Evolutionary conservation across 1,140 invertebrate genomes (phyloP).

Genomic region (Nylanderia fulva): DNA sequence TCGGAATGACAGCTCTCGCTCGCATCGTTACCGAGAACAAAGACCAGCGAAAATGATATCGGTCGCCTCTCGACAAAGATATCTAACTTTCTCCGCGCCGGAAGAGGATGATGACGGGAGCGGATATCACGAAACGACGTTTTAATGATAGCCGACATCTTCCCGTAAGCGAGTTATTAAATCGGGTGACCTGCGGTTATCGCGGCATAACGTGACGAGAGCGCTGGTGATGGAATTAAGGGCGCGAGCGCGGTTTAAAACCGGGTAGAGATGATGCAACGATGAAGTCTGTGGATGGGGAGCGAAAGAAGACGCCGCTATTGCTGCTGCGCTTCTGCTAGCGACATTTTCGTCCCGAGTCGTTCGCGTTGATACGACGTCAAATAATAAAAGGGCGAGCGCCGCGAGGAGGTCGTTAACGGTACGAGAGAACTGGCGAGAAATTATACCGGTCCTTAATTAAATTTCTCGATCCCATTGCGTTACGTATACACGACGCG

Average conservation of each 20-base stretch:
- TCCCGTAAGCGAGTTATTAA: conserved; percentile 49
- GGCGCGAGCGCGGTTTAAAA: conserved; percentile 61
- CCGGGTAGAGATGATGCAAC: not conserved
- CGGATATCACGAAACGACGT: conserved; percentile 34
- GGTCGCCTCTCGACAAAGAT: conserved; percentile 2
- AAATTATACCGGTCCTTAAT: conserved; percentile 79
- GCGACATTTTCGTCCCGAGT: conserved; percentile 65
- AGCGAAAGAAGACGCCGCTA: not conserved
- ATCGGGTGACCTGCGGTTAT: conserved; percentile 62
- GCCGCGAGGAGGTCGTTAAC: conserved; percentile 70
- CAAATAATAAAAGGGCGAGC: conserved; percentile 74
- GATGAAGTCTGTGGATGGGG: conserved; percentile 22
- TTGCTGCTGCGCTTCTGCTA: conserved; percentile 17
- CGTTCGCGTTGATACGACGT: conserved; percentile 67
- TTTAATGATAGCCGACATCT: conserved; percentile 50
- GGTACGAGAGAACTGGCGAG: conserved; percentile 61
- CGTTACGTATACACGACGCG: conserved; percentile 66
- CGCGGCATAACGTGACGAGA: conserved; percentile 56
- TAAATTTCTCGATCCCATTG: conserved; percentile 79
- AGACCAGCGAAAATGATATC: conserved; percentile 38
- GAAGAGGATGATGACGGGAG: too few relatives aligned
- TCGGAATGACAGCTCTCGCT: conserved; percentile 12
- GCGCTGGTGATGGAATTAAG: conserved; percentile 71
- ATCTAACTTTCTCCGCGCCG: not conserved
- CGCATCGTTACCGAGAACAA: conserved; percentile 49